phyloP scores from a whole-genome alignment of 2,113 vertebrate species.

The Cyprinodon tularosa region DNA sequence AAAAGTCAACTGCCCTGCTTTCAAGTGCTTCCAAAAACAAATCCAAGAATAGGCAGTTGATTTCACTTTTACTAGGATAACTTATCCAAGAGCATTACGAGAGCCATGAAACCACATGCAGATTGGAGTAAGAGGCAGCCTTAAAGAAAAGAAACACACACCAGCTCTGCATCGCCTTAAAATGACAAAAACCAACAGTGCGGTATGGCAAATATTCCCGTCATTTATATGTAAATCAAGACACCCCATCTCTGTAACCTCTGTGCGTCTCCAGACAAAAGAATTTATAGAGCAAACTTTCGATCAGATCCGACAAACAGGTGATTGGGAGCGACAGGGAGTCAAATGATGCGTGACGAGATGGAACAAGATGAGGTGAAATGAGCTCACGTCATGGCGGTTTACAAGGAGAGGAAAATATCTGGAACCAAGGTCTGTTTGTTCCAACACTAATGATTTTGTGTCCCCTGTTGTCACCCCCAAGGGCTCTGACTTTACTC shows the following conservation, averaged over 20 bases:
- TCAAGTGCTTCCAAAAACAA: slow-evolving; percentile 12
- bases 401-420: slow-evolving; percentile 18
- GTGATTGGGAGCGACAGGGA: slow-evolving; percentile 36
- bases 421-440: slow-evolving; percentile 39
- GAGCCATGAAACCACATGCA: slow-evolving; percentile 29
- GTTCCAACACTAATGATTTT: slow-evolving; percentile 46
- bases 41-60: slow-evolving; percentile 38
- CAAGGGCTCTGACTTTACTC: slow-evolving; percentile 6
- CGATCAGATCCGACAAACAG: slow-evolving; percentile 45
- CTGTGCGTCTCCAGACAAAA: slow-evolving; percentile 22
- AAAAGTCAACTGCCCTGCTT: neutral
- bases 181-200: slow-evolving; percentile 32
- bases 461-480: slow-evolving; percentile 19
- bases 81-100: slow-evolving; percentile 21
- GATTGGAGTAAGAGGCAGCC: slow-evolving; percentile 13
- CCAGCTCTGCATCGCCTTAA: slow-evolving; percentile 14
- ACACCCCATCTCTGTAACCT: slow-evolving; percentile 3
- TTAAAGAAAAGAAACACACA: slow-evolving; percentile 5
- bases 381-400: slow-evolving; percentile 21
- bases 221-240: slow-evolving; percentile 71
- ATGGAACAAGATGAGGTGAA: slow-evolving; percentile 20
- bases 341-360: slow-evolving; percentile 31
- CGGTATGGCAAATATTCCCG: slow-evolving; percentile 9
- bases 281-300: slow-evolving; percentile 33
- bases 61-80: slow-evolving; percentile 47